A percentile compares a stretch with the other conserved stretches of the same genome.
These are phyloP conservation scores for Percopsis omiscomaycus DNA, from an alignment of 2,797 vertebrate species.

Conservation along the genomic window DNA sequence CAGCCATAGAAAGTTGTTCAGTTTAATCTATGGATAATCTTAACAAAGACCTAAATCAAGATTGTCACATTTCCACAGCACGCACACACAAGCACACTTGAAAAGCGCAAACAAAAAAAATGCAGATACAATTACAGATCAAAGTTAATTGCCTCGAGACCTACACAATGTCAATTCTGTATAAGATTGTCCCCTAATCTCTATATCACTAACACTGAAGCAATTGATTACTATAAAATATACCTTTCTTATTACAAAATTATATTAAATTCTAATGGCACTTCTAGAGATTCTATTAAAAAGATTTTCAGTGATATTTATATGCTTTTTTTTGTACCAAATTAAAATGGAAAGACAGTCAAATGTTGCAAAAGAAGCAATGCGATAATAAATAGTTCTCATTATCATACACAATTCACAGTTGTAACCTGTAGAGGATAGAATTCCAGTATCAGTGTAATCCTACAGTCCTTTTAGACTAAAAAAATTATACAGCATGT, in stretches of 20 bases:
- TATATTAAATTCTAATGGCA: slow-evolving; percentile 88
- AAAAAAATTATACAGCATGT: slow-evolving; percentile 71
- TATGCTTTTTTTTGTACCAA: slow-evolving; percentile 69
- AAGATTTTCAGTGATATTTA: slow-evolving; percentile 75
- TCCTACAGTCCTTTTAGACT: slow-evolving; percentile 54
- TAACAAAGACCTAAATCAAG: slow-evolving; percentile 83
- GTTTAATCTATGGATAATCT: slow-evolving; percentile 83
- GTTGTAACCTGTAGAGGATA: slow-evolving; percentile 80
- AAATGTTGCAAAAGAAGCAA: slow-evolving; percentile 79
- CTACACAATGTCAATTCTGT: slow-evolving; percentile 79
- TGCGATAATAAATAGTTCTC: slow-evolving; percentile 84
- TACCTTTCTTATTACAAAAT: slow-evolving; percentile 82
- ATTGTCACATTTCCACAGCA: slow-evolving; percentile 88
- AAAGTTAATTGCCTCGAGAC: slow-evolving; percentile 72
- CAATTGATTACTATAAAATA: slow-evolving; percentile 84
- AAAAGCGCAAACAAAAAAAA: slow-evolving; percentile 73
- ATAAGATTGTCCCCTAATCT: slow-evolving; percentile 84
- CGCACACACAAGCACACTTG: slow-evolving; percentile 75
- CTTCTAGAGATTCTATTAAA: slow-evolving; percentile 86
- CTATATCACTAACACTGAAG: slow-evolving; percentile 80
- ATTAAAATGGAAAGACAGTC: slow-evolving; percentile 73
- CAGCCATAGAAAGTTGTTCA: slow-evolving; percentile 70
- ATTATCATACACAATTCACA: slow-evolving; percentile 84
- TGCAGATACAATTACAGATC: slow-evolving; percentile 72
- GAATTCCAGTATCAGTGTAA: slow-evolving; percentile 74